phyloP scores from a whole-genome alignment of 2,888 invertebrate genomes.

The Brachyopa scutellaris region DNA sequence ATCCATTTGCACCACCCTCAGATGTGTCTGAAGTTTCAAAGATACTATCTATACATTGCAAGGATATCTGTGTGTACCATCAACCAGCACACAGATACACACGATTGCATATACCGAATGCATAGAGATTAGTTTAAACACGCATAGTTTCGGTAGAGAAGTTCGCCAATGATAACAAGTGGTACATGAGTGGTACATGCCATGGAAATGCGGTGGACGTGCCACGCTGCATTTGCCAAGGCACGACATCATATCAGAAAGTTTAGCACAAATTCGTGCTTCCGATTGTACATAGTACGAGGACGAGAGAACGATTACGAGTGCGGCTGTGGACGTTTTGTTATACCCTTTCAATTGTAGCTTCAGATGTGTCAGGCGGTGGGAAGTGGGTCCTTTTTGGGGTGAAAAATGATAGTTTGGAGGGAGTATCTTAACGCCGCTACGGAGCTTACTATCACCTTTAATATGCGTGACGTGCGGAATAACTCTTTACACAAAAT shows the following conservation, averaged over 20 bases:
- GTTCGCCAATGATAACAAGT: slow-evolving; percentile 68
- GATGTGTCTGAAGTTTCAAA: slow-evolving; percentile 43
- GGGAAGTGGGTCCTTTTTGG: no score
- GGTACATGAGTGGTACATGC: slow-evolving; percentile 65
- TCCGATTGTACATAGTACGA: slow-evolving; percentile 55
- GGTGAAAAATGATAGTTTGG: no score
- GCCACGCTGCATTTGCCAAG: slow-evolving; percentile 48
- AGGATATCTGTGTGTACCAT: slow-evolving; percentile 21
- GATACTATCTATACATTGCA: slow-evolving; percentile 35
- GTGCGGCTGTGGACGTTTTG: slow-evolving; percentile 38
- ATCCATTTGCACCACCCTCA: no score
- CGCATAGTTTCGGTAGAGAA: slow-evolving; percentile 51
- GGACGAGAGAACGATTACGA: no score
- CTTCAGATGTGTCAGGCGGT: no score
- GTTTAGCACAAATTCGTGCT: slow-evolving; percentile 67
- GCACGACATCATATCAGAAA: slow-evolving; percentile 61
- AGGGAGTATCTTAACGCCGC: no score
- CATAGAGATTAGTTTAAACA: slow-evolving; percentile 62
- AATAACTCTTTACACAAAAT: no score
- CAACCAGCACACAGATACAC: slow-evolving; percentile 24
- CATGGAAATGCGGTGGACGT: slow-evolving; percentile 64
- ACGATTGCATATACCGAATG: slow-evolving; percentile 4
- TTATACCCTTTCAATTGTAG: slow-evolving; percentile 5
- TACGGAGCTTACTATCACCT: no score
- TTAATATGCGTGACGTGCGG: no score